A percentile compares a stretch with the other conserved stretches of the same genome.
Conservation (phyloP, 2,888 invertebrate genomes). For the Sinhomidia bicolor region DNA sequence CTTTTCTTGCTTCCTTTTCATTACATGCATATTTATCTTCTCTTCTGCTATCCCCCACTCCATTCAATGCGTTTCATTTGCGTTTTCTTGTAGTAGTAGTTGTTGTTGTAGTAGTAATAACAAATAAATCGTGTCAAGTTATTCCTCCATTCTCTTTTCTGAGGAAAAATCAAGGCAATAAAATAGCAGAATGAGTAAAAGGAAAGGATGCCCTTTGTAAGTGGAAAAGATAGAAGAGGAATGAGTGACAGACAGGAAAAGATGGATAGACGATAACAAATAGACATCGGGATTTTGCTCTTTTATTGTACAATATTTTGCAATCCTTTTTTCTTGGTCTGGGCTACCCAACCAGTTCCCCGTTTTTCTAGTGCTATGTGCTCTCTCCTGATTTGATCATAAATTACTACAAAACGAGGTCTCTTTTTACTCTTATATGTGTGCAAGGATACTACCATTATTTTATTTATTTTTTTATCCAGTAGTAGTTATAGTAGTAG, state of each 20-base stretch:
- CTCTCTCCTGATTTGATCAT: no score
- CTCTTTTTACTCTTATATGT: no score
- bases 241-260: background rate
- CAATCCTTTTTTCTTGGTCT: background rate
- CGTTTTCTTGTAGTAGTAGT: slow-evolving; percentile 21
- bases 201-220: background rate
- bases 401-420: no score
- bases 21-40: slow-evolving; percentile 6
- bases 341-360: no score
- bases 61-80: background rate
- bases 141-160: slow-evolving; percentile 24
- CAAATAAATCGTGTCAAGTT: slow-evolving; percentile 54
- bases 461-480: background rate
- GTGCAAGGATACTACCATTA: no score
- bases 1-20: slow-evolving; percentile 74
- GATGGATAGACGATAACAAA: background rate
- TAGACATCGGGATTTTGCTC: background rate
- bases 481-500: no score
- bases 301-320: background rate
- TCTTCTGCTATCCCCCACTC: background rate
- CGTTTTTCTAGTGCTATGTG: no score
- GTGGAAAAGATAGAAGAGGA: background rate
- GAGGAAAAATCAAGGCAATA: slow-evolving; percentile 46
- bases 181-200: slow-evolving; percentile 35
- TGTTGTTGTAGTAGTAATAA: no score